Base-by-base conservation (phyloP, 2,113 vertebrate genomes). In the Ursus arctos region DNA sequence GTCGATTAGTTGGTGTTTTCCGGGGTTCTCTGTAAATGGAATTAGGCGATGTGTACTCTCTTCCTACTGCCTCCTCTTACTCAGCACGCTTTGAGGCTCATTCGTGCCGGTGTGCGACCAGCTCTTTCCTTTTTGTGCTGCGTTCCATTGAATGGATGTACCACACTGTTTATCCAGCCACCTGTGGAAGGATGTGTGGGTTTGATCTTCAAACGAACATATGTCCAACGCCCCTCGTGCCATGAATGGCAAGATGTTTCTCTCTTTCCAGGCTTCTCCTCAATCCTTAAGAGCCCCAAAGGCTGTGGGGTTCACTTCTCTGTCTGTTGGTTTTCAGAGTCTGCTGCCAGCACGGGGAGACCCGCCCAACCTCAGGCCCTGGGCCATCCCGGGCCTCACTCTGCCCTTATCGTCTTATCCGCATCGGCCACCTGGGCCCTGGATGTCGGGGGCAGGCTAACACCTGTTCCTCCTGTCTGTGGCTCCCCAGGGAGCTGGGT, bases 21-120 rank as follows among this genome's bases (percentile, higher is more conserved):
- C 18, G 51, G 55, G 24, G 53, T 67, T 82, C 79, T 57, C 91
- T 22, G 51, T 22, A 28, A 28, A 36, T 67, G 74, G 74, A 51
- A 18, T 28, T 12, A 0, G 6, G 7, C 4, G 5, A 10, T 1
- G 3, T 24, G 40, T 13, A 12, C 61, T 47, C 74, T 40, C 57
- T 59, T 93, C 67, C 12, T 31, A 36, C 49, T 9, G 81, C 40
- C 53, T 93, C 49, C 67, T 71, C 69, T 18, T 36, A 12, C 43
- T 87, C 72, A 11, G 51, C 57, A 0, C 36, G 1, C 16, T 63
- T 22, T 11, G 55, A 85, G 71, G 21, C 19, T 33, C 15, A 1
- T 7, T 33, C 1, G 0, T 51, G 43, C 31, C 19, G 69, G 16
- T 11, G 22, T 6, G 0, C 15, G 6, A 3, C 31, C 24, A 0